Evolutionary conservation across 1,140 invertebrate species (phyloP).

Genomic region (Phymorhynchus buccinoides): DNA sequence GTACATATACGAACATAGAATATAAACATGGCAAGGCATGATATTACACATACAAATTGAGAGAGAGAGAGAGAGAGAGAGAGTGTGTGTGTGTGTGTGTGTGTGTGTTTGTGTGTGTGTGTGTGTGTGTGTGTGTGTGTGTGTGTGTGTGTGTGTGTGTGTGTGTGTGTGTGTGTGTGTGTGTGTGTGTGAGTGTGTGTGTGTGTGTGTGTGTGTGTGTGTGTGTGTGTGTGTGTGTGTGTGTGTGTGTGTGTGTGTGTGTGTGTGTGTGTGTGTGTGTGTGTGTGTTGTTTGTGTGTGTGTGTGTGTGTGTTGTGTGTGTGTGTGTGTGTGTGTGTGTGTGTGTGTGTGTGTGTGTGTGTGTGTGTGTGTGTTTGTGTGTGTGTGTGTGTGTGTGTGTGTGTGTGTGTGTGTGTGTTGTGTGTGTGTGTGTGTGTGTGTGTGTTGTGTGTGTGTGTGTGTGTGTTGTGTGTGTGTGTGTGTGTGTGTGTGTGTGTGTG

Average conservation of each 20-base stretch:
- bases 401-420: too few relatives aligned
- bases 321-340: neutral
- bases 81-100: conserved; percentile 31
- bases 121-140: conserved; percentile 9
- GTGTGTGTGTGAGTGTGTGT: neutral
- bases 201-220: conserved; percentile 1
- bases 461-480: neutral
- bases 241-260: neutral
- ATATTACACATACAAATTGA: neutral
- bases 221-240: neutral
- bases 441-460: too few relatives aligned
- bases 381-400: too few relatives aligned
- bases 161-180: neutral
- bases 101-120: conserved; percentile 9
- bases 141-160: neutral
- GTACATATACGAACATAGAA: too few relatives aligned
- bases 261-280: neutral
- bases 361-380: too few relatives aligned
- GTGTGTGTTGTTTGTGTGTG: too few relatives aligned
- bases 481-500: conserved; percentile 7
- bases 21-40: too few relatives aligned
- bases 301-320: too few relatives aligned
- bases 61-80: neutral
- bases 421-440: too few relatives aligned
- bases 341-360: too few relatives aligned